Conservation (phyloP, 2,113 vertebrate species). For the Cairina moschata region DNA sequence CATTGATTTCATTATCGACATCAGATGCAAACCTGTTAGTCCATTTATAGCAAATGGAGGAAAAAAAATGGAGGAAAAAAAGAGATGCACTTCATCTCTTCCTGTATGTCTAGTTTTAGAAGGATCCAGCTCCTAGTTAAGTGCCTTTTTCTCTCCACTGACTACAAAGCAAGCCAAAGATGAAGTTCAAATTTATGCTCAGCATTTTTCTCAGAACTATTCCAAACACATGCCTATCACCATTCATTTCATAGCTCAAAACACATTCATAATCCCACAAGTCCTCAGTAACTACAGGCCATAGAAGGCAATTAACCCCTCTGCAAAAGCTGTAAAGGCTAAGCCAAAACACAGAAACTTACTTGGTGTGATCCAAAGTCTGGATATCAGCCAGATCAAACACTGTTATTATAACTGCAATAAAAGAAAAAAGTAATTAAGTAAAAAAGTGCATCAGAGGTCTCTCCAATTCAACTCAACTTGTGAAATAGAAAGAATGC, state of each 20-base stretch:
- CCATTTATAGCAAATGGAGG: neutral
- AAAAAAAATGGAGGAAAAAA: neutral
- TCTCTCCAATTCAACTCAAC: neutral
- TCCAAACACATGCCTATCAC: neutral
- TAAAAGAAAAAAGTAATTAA: neutral
- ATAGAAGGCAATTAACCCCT: neutral
- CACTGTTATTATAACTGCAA: slow-evolving; percentile 80
- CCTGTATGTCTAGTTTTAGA: neutral
- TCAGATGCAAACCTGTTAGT: neutral
- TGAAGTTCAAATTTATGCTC: neutral
- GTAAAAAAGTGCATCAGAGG: neutral
- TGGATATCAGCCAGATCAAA: slow-evolving; percentile 81
- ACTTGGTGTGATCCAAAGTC: slow-evolving; percentile 88
- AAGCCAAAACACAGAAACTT: slow-evolving; percentile 57
- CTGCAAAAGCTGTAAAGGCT: neutral
- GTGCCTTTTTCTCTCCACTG: neutral
- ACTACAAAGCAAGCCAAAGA: neutral
- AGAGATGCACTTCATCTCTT: neutral
- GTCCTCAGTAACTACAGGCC: neutral
- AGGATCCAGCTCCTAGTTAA: neutral
- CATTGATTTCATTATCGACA: neutral
- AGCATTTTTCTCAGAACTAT: slow-evolving; percentile 24
- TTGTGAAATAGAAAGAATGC: neutral
- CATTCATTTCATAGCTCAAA: slow-evolving; percentile 11
- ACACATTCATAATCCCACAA: neutral